A percentile compares a stretch with the other conserved stretches of the same genome.
These are phyloP conservation scores for Brachylomia viminalis DNA, from an alignment of 2,888 invertebrate species.

Conservation along the genomic window DNA sequence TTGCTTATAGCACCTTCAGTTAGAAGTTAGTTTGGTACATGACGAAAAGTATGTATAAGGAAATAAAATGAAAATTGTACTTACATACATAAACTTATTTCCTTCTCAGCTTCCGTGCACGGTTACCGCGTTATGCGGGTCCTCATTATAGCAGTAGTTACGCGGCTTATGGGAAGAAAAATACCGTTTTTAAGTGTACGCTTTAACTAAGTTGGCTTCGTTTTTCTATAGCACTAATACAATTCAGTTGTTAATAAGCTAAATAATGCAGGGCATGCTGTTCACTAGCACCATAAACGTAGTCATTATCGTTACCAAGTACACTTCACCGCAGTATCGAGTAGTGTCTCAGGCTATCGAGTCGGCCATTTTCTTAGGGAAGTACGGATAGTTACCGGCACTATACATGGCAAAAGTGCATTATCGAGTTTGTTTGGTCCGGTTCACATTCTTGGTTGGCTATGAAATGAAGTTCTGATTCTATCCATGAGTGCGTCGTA, in stretches of 20 bases:
- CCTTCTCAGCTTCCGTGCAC: conserved; percentile 45
- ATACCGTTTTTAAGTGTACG: conserved; percentile 55
- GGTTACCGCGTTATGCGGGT: conserved; percentile 63
- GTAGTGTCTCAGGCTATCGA: conserved; percentile 68
- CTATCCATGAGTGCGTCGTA: conserved; percentile 64
- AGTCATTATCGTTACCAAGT: conserved; percentile 67
- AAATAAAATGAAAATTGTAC: conserved; percentile 42
- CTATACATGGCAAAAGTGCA: conserved; percentile 63
- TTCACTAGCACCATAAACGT: conserved; percentile 52
- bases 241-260: conserved; percentile 67
- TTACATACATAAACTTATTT: conserved; percentile 46
- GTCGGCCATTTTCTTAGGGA: conserved; percentile 66
- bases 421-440: conserved; percentile 63
- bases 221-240: conserved; percentile 63
- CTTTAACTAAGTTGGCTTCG: conserved; percentile 55
- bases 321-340: conserved; percentile 68
- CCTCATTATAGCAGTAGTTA: conserved; percentile 56
- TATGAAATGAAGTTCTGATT: conserved; percentile 61
- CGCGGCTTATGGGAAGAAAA: conserved; percentile 56
- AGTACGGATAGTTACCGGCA: conserved; percentile 69
- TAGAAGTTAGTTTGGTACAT: conserved; percentile 2
- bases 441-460: conserved; percentile 70
- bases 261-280: conserved; percentile 67
- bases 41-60: conserved; percentile 17
- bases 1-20: conserved; percentile 7